Percentiles rank a stretch among this genome's conserved stretches.
phyloP scores from a whole-genome alignment of 2,888 invertebrate genomes.

The Cybosia mesomella region DNA sequence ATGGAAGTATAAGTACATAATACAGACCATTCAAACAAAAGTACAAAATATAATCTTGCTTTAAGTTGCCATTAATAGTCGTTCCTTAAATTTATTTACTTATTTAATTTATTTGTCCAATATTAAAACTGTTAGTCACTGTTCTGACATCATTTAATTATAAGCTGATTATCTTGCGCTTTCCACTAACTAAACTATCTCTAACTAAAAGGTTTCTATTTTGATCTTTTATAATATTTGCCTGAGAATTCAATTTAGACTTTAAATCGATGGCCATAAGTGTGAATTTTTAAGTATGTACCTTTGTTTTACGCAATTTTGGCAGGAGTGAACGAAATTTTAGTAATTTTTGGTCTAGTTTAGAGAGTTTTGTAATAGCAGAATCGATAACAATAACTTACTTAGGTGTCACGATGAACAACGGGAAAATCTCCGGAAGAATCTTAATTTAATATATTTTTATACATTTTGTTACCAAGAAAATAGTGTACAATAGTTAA shows the following conservation, averaged over 20 bases:
- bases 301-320: no score
- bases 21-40: neutral
- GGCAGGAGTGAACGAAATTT: neutral
- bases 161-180: neutral
- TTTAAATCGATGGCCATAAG: neutral
- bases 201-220: no score
- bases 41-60: conserved; percentile 8
- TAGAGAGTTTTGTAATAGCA: neutral
- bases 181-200: neutral
- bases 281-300: neutral
- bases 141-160: neutral
- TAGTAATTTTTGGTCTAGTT: neutral
- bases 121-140: conserved; percentile 6
- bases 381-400: neutral
- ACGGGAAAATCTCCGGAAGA: neutral
- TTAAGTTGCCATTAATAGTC: conserved; percentile 47
- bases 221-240: no score
- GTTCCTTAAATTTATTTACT: conserved; percentile 40
- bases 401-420: neutral
- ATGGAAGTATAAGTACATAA: neutral
- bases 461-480: neutral
- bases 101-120: conserved; percentile 1
- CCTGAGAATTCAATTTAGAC: no score
- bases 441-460: neutral
- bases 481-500: conserved; percentile 7